A percentile compares a stretch with the other conserved stretches of the same genome.
phyloP scores from a whole-genome alignment of 2,797 vertebrate genomes.

The Dendrocincla tyrannina region DNA sequence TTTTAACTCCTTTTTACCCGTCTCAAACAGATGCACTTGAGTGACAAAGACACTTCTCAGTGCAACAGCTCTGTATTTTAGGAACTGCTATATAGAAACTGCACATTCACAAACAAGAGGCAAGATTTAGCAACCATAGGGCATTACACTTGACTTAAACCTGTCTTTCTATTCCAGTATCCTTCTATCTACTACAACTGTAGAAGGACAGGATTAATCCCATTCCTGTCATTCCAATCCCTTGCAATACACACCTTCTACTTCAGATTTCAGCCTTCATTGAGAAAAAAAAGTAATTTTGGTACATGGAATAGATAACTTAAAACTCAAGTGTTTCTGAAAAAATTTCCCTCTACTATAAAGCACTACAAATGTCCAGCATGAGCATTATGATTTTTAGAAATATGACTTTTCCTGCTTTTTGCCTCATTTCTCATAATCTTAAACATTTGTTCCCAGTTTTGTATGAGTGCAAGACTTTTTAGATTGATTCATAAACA shows the following conservation, averaged over 20 bases:
- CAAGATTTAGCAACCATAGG: neutral
- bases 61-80: neutral
- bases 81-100: neutral
- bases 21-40: neutral
- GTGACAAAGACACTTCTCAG: neutral
- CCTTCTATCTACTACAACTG: neutral
- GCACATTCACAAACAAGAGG: neutral
- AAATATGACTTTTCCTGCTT: neutral
- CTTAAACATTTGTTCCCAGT: neutral
- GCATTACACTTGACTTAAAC: neutral
- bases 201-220: neutral
- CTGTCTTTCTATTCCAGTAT: neutral
- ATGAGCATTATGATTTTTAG: neutral
- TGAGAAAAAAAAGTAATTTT: neutral
- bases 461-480: rapidly evolving
- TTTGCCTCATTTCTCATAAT: neutral
- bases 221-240: neutral
- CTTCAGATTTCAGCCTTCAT: neutral
- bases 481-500: neutral
- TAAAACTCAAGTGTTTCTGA: neutral
- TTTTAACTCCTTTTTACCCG: neutral
- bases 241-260: neutral
- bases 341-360: neutral
- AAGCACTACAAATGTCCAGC: neutral
- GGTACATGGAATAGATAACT: neutral